phyloP scores from a whole-genome alignment of 1,140 invertebrate genomes.

The Hetaerina americana region DNA sequence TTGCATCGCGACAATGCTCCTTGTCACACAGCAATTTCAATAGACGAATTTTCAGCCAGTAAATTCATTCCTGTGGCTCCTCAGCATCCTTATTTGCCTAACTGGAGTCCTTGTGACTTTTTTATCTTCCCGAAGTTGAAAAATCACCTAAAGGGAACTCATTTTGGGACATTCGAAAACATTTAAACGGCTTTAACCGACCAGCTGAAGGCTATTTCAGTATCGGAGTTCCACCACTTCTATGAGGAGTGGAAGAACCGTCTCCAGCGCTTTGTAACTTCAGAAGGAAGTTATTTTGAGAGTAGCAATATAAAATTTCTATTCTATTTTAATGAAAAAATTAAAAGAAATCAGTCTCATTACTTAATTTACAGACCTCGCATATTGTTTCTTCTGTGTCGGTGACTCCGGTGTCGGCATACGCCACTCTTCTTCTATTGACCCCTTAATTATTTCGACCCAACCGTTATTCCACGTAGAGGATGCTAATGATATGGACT shows the following conservation, averaged over 20 bases:
- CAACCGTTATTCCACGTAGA: too few species aligned
- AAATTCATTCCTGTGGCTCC: constrained; percentile 17
- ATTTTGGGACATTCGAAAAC: constrained; percentile 16
- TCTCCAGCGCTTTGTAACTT: constrained; percentile 4
- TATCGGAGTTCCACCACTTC: constrained; percentile 14
- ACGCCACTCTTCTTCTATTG: too few species aligned
- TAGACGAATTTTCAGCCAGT: constrained; percentile 13
- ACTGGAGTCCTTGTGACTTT: constrained; percentile 19
- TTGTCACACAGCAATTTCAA: constrained; percentile 11
- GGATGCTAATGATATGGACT: too few species aligned
- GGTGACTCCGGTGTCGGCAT: background rate
- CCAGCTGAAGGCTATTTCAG: constrained; percentile 18
- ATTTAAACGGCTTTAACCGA: constrained; percentile 13
- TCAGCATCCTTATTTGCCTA: constrained; percentile 22
- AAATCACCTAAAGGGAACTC: constrained; percentile 17
- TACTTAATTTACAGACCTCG: constrained; percentile 11
- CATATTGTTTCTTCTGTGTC: background rate
- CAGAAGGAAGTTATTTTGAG: constrained; percentile 1
- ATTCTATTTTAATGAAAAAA: background rate
- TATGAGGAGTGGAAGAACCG: constrained; percentile 2
- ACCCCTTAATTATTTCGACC: too few species aligned
- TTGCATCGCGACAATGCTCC: constrained; percentile 11
- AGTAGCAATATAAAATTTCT: background rate
- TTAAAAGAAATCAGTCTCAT: constrained; percentile 8
- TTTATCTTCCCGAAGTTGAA: constrained; percentile 20